These are phyloP conservation scores for Rutpela maculata DNA, from an alignment of 2,888 invertebrate genomes.

Conservation along the genomic window DNA sequence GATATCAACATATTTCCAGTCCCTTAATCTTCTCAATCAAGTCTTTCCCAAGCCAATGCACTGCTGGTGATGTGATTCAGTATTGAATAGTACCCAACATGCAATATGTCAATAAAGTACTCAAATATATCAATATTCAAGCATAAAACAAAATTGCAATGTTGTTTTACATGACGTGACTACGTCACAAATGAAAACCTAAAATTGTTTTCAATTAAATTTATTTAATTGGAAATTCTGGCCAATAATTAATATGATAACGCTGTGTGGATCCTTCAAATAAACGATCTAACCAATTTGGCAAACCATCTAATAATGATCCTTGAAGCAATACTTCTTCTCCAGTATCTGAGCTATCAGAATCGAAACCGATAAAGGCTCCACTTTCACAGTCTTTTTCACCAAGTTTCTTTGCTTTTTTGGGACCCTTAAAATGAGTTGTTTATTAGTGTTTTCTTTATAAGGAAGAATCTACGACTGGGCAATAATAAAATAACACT, in stretches of 20 bases:
- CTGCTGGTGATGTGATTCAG: neutral
- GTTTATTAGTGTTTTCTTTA: no score
- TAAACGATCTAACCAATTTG: constrained; percentile 96
- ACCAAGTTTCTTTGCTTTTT: constrained; percentile 31
- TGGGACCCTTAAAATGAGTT: constrained; percentile 41
- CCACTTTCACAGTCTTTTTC: constrained; percentile 84
- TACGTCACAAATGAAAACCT: constrained; percentile 24
- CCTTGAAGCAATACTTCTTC: constrained; percentile 75
- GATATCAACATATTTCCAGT: neutral
- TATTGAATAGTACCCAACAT: constrained; percentile 2
- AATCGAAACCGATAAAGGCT: constrained; percentile 90
- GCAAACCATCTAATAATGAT: constrained; percentile 89
- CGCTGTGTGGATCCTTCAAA: constrained; percentile 97
- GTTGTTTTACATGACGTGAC: neutral
- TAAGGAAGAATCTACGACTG: no score
- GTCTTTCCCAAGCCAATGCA: constrained; percentile 26
- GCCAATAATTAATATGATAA: constrained; percentile 98
- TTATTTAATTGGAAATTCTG: constrained; percentile 93
- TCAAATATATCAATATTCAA: constrained; percentile 19
- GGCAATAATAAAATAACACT: no score
- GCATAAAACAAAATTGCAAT: constrained; percentile 9
- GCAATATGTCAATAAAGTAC: constrained; percentile 1
- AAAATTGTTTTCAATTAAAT: constrained; percentile 36
- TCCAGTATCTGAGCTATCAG: constrained; percentile 78
- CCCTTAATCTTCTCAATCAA: neutral